Evolutionary conservation across 2,888 invertebrate species (phyloP).

Genomic region (Drosophila paracracens): DNA sequence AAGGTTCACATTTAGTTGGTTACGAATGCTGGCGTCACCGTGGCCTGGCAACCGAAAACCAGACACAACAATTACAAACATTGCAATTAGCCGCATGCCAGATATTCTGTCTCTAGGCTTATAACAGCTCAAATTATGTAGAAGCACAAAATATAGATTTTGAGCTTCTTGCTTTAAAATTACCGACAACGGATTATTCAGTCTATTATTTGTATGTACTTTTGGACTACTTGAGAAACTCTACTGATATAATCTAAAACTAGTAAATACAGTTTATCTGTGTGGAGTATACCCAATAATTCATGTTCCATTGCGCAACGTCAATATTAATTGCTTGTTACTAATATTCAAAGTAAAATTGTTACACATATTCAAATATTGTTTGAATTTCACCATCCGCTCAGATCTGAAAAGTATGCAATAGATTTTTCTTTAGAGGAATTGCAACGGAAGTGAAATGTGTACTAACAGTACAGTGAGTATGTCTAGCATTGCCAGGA

Average conservation of each 20-base stretch:
- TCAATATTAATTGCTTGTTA: neutral
- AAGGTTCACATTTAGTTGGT: neutral
- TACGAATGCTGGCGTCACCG: slow-evolving; percentile 5
- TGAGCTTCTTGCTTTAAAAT: neutral
- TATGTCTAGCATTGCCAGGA: neutral
- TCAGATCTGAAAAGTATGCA: neutral
- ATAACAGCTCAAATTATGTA: neutral
- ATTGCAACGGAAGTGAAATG: neutral
- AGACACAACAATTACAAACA: neutral
- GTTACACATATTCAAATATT: too few species aligned
- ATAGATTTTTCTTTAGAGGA: neutral
- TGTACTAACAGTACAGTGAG: neutral
- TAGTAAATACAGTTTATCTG: neutral
- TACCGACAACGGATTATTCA: neutral
- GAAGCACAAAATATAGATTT: neutral
- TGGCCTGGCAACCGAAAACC: neutral
- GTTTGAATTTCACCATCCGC: neutral
- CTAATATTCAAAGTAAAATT: neutral
- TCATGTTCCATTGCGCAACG: neutral
- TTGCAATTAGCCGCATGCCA: neutral
- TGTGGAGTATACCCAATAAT: neutral
- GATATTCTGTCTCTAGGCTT: neutral
- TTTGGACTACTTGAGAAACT: neutral
- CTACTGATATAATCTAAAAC: neutral
- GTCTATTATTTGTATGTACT: neutral